These are phyloP conservation scores for Anabacerthia variegaticeps DNA, from an alignment of 2,797 vertebrate genomes.

Conservation along the genomic window DNA sequence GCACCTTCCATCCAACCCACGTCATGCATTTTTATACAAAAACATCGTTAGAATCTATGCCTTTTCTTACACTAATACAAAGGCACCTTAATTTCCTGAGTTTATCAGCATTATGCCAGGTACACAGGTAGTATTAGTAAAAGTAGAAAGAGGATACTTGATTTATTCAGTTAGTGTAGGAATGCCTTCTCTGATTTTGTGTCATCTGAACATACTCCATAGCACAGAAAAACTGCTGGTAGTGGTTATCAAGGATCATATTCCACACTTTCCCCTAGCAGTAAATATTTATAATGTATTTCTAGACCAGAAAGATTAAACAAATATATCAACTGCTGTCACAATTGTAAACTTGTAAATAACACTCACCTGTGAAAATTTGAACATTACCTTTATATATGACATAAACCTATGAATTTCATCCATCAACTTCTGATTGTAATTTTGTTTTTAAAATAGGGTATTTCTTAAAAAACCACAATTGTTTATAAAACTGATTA, in stretches of 20 bases:
- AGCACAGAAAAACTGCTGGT: neutral
- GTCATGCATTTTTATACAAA: neutral
- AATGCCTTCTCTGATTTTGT: neutral
- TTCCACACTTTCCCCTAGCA: neutral
- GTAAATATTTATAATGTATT: neutral
- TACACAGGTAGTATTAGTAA: neutral
- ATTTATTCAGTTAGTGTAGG: neutral
- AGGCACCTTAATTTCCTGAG: neutral
- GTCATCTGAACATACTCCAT: neutral
- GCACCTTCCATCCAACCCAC: neutral
- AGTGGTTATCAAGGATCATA: neutral
- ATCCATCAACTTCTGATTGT: neutral
- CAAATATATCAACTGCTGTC: neutral
- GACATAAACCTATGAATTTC: neutral
- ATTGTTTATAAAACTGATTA: neutral
- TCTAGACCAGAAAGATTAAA: neutral
- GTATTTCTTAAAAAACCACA: neutral
- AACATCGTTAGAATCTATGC: neutral
- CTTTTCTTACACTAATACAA: neutral
- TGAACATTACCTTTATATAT: neutral
- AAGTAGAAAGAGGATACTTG: neutral
- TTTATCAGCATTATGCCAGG: neutral
- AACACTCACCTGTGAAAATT: neutral
- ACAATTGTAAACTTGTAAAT: neutral
- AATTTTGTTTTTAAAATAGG: neutral